Base-by-base conservation (phyloP, 2,888 invertebrate species). In the Yponomeuta sedellus region DNA sequence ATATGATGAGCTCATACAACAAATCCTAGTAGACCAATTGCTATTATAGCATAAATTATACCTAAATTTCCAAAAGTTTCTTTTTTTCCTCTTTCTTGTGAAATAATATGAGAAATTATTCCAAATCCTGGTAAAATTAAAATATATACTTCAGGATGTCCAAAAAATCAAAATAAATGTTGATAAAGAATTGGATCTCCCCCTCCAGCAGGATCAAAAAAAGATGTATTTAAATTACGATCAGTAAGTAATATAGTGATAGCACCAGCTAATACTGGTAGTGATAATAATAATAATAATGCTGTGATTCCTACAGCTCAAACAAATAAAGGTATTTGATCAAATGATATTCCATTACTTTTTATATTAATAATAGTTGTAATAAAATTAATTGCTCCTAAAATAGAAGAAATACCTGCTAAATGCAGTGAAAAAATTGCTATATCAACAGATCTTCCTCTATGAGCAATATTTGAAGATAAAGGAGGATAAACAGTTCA, bases 161-260 rank as follows among this genome's bases (percentile, higher is more conserved):
- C 96, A 93, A 96, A 97, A 90, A 96, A 96, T 94, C 96, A 96
- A 89, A 97, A 96, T 92, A 96, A 87, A 82, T 96, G 96, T 93
- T 96, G 95, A 66, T 95, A 96, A 73, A 96, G 73, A 86, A 96
- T 93, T 2, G 96, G 96, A 67, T 96, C 96, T 66, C 96, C 96
- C 39, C 96, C 96, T 69, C 95, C 96, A 0, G 93, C 92, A 0
- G 95, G 95, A 52, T 96, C 95, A 92, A 96, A 96, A 84, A 96
- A 96, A 0, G 94, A 93, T 0, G 95, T 95, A 92, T 95, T 95
- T 82, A 96, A 81, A 86, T 96, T 96, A 80, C 95, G 95, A 76
- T 96, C 96, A 2, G 94, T 94, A 83, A 96, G 81, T 70, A 96
- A 74, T 92, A 96, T 96, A 5, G 96, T 96, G 84, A 96, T 95